Evolutionary conservation across 2,797 vertebrate species (phyloP).

Genomic region (Sebastes variabilis): DNA sequence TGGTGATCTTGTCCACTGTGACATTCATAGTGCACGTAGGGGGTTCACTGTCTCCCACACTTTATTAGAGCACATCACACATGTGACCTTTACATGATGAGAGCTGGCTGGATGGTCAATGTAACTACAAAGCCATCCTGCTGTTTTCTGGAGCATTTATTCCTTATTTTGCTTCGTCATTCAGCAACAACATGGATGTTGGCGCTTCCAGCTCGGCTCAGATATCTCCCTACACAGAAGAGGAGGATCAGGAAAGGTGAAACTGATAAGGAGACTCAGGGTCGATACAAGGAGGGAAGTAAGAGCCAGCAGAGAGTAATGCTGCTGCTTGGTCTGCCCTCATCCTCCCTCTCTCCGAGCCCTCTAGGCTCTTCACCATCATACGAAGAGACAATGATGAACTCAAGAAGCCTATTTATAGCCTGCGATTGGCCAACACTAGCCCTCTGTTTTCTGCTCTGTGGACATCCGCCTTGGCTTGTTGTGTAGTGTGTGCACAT

Average conservation of each 20-base stretch:
- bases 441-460: slow-evolving; percentile 68
- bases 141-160: background rate
- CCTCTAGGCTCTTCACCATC: slow-evolving; percentile 71
- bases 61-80: slow-evolving; percentile 20
- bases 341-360: slow-evolving; percentile 37
- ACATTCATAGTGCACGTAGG: slow-evolving; percentile 48
- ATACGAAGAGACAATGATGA: slow-evolving; percentile 76
- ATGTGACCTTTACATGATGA: slow-evolving; percentile 47
- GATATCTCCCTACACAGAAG: slow-evolving; percentile 13
- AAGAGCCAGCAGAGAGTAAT: slow-evolving; percentile 39
- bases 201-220: background rate
- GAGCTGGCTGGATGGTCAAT: background rate
- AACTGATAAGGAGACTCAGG: slow-evolving; percentile 35
- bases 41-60: background rate
- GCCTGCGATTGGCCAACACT: slow-evolving; percentile 68
- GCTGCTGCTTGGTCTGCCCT: slow-evolving; percentile 32
- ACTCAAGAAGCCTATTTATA: slow-evolving; percentile 80
- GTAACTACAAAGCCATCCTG: background rate
- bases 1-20: slow-evolving; percentile 37
- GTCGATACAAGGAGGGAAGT: slow-evolving; percentile 21
- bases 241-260: slow-evolving; percentile 40
- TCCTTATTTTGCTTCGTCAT: background rate
- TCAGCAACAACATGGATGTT: background rate
- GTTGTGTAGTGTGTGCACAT: slow-evolving; percentile 54
- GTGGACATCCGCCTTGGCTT: slow-evolving; percentile 68